Evolutionary conservation across 2,113 vertebrate genomes (phyloP).

Genomic region (Eulemur rufifrons): DNA sequence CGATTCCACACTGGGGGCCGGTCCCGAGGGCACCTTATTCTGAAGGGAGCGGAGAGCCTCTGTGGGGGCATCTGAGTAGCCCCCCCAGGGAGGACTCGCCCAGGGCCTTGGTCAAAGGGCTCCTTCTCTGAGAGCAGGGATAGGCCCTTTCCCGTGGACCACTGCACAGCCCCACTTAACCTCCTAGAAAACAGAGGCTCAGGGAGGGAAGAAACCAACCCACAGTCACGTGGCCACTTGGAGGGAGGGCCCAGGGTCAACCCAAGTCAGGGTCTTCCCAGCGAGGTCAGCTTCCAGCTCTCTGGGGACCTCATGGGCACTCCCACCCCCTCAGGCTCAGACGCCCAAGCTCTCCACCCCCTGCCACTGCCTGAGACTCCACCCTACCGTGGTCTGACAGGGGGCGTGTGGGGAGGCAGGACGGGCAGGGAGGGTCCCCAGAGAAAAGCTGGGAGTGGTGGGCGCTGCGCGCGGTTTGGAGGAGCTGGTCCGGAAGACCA

Average conservation of each 20-base stretch:
- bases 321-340: neutral
- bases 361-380: too few relatives aligned
- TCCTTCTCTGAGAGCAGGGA: neutral
- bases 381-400: too few relatives aligned
- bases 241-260: neutral
- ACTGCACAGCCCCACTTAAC: neutral
- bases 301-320: neutral
- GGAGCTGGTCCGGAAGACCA: neutral
- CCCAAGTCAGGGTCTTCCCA: neutral
- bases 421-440: neutral
- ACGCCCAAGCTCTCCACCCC: too few relatives aligned
- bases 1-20: neutral
- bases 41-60: too few relatives aligned
- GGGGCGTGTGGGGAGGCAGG: neutral
- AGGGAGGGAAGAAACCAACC: neutral
- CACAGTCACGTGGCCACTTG: neutral
- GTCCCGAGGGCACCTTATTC: fast-evolving
- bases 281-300: neutral
- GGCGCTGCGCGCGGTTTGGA: neutral
- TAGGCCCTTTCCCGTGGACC: neutral
- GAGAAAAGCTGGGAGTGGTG: neutral
- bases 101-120: neutral
- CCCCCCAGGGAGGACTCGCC: neutral
- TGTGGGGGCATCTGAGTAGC: neutral
- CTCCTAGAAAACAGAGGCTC: neutral